Conservation (phyloP, 2,113 vertebrate species). For the Rhynchopsitta pachyrhyncha region DNA sequence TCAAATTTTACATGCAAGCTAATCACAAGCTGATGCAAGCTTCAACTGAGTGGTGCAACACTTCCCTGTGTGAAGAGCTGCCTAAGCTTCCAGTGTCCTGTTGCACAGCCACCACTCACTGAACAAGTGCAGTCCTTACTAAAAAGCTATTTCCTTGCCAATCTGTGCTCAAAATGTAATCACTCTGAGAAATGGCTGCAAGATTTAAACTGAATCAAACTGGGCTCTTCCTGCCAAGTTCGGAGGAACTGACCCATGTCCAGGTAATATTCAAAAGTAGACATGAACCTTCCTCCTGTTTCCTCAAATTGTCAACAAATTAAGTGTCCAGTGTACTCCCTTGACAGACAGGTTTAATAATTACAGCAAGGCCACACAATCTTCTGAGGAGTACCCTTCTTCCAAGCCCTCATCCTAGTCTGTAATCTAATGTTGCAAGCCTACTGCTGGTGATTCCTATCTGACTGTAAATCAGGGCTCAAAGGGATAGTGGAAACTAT, state of each 20-base stretch:
- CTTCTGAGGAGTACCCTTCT: background rate
- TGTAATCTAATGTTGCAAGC: background rate
- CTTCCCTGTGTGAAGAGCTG: background rate
- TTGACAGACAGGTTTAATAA: background rate
- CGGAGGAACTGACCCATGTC: background rate
- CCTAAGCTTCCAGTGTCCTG: fast-evolving
- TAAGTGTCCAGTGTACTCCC: background rate
- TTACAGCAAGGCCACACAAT: background rate
- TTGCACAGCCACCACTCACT: fast-evolving
- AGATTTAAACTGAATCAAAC: background rate
- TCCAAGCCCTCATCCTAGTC: background rate
- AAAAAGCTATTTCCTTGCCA: background rate
- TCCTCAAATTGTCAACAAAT: background rate
- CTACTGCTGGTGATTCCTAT: background rate
- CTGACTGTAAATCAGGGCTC: background rate
- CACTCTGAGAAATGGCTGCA: background rate
- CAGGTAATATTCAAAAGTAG: background rate
- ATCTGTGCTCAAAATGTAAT: background rate
- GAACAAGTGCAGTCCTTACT: background rate
- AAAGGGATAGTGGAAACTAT: background rate
- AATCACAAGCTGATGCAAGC: background rate
- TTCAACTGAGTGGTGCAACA: background rate
- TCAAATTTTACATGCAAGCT: background rate
- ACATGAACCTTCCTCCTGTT: background rate
- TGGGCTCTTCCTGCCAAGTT: background rate